Conservation (phyloP, 2,113 vertebrate species). For the Cacatua alba region DNA sequence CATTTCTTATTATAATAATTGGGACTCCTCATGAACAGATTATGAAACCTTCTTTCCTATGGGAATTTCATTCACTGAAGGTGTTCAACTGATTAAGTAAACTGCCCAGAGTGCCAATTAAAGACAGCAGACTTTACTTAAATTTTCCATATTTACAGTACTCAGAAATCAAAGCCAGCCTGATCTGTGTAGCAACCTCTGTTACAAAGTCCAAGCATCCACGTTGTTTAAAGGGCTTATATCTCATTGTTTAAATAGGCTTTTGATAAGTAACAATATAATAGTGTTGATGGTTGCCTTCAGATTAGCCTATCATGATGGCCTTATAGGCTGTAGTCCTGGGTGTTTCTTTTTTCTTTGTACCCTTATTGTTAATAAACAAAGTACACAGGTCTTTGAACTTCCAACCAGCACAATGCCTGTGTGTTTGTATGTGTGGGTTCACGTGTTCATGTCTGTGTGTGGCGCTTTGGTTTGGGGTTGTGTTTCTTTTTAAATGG, state of each 20-base stretch:
- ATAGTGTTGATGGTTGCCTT: slow-evolving; percentile 71
- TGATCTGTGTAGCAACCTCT: slow-evolving; percentile 54
- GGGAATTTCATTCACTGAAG: slow-evolving; percentile 53
- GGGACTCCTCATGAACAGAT: not conserved
- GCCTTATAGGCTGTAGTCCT: slow-evolving; percentile 58
- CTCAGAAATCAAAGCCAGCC: slow-evolving; percentile 71
- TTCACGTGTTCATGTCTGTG: rapidly evolving
- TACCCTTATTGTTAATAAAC: slow-evolving; percentile 63
- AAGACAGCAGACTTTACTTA: slow-evolving; percentile 59
- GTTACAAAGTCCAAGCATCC: slow-evolving; percentile 68
- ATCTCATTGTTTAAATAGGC: slow-evolving; percentile 74
- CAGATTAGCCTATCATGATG: slow-evolving; percentile 65
- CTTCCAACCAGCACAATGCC: slow-evolving; percentile 9
- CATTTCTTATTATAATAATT: not conserved
- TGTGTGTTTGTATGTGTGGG: not conserved
- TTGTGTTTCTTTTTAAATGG: not conserved
- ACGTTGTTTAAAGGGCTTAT: slow-evolving; percentile 50
- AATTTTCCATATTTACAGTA: slow-evolving; percentile 70
- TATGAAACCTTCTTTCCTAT: slow-evolving; percentile 29
- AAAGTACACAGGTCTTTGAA: slow-evolving; percentile 54
- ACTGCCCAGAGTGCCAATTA: slow-evolving; percentile 43
- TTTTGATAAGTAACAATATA: slow-evolving; percentile 62
- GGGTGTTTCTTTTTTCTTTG: slow-evolving; percentile 34
- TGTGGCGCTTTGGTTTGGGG: not conserved
- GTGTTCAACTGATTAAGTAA: slow-evolving; percentile 42